Evolutionary conservation across 2,888 invertebrate species (phyloP).

Genomic region (Acrobasis consociella): DNA sequence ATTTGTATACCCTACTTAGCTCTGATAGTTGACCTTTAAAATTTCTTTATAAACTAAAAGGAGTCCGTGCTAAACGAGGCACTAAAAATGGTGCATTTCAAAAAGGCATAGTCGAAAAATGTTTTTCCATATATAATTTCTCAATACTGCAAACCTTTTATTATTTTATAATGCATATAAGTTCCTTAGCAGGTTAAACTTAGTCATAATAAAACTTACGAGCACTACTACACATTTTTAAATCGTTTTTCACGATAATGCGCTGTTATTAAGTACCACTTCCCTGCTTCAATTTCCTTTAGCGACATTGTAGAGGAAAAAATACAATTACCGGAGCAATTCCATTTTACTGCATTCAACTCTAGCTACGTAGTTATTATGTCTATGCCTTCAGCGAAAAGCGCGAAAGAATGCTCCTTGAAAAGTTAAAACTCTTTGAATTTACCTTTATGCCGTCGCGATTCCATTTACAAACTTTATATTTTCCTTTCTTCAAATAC

Average conservation of each 20-base stretch:
- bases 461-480: conserved; percentile 46
- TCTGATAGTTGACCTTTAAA: too few species aligned
- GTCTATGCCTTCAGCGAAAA: conserved; percentile 31
- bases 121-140: too few species aligned
- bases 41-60: too few species aligned
- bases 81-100: too few species aligned
- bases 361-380: conserved; percentile 39
- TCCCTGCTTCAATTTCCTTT: conserved; percentile 35
- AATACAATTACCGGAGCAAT: conserved; percentile 61
- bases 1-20: too few species aligned
- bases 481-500: conserved; percentile 34
- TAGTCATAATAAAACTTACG: too few species aligned
- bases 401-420: conserved; percentile 51
- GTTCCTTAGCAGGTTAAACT: too few species aligned
- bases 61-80: too few species aligned
- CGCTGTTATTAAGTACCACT: background rate
- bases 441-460: conserved; percentile 68
- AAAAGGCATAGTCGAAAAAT: too few species aligned
- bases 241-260: background rate
- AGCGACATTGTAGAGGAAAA: conserved; percentile 45
- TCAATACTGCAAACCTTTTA: too few species aligned
- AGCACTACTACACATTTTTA: background rate
- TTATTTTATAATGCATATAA: too few species aligned
- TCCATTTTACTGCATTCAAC: conserved; percentile 57
- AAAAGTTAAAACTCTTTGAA: conserved; percentile 71